Evolutionary conservation across 2,888 invertebrate species (phyloP).

Genomic region (Drosophila subsilvestris): DNA sequence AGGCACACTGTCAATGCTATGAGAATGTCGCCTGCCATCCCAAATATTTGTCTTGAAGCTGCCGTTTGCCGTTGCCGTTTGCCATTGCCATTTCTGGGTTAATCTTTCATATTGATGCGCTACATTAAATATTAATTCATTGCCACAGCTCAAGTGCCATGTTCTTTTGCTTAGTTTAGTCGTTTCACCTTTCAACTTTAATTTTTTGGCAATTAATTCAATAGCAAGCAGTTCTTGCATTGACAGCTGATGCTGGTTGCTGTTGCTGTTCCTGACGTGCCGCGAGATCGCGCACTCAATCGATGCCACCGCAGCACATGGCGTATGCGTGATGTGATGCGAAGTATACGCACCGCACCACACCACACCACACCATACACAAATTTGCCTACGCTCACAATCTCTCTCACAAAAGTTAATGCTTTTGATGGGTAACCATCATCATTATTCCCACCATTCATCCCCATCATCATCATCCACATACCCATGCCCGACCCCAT

Average conservation of each 20-base stretch:
- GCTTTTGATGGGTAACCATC: conserved; percentile 11
- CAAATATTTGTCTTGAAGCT: background rate
- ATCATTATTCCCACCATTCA: background rate
- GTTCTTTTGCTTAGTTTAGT: background rate
- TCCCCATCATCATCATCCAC: background rate
- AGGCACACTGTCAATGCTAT: conserved; percentile 49
- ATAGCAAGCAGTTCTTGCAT: conserved; percentile 29
- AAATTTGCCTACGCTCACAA: conserved; percentile 2
- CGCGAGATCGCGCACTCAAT: background rate
- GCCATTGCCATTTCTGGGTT: background rate
- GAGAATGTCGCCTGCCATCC: conserved; percentile 5
- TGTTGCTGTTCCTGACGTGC: background rate
- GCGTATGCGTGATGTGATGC: conserved; percentile 53
- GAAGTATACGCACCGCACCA: conserved; percentile 25
- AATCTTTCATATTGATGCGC: conserved; percentile 49
- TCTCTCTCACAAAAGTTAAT: background rate
- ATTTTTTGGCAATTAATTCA: conserved; percentile 44
- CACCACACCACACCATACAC: background rate
- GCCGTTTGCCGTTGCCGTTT: background rate
- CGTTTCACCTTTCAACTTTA: conserved; percentile 6
- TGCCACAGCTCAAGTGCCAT: conserved; percentile 20
- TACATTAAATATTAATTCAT: conserved; percentile 44
- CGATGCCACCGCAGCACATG: conserved; percentile 12
- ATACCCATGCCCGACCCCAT: background rate
- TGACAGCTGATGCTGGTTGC: conserved; percentile 13